phyloP scores from a whole-genome alignment of 1,140 invertebrate genomes.

The Drosophila busckii region DNA sequence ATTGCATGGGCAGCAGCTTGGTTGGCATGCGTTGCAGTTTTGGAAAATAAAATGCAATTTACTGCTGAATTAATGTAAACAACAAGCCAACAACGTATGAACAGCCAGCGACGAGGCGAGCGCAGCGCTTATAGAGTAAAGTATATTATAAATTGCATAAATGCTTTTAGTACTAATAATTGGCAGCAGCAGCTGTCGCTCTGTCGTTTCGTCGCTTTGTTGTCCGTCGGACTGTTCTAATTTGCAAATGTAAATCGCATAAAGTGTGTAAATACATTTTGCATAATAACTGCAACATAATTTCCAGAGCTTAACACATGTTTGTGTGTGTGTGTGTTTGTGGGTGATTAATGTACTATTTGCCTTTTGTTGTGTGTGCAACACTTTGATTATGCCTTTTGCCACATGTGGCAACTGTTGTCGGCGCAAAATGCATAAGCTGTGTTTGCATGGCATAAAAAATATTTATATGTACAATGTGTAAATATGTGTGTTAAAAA shows the following conservation, averaged over 20 bases:
- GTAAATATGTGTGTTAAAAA: no score
- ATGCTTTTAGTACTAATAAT: constrained; percentile 31
- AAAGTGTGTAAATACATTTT: constrained; percentile 11
- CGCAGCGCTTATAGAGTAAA: no score
- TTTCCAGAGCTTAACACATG: constrained; percentile 18
- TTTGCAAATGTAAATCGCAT: constrained; percentile 14
- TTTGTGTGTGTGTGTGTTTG: no score
- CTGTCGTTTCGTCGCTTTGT: neutral
- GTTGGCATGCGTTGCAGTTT: constrained; percentile 49
- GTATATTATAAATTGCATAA: constrained; percentile 13
- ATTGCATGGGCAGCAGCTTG: neutral
- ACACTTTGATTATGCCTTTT: constrained; percentile 10
- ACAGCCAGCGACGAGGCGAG: constrained; percentile 4
- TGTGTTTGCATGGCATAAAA: neutral
- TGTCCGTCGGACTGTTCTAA: neutral
- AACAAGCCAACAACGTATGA: constrained; percentile 42
- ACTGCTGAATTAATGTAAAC: constrained; percentile 63
- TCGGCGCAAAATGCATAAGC: neutral
- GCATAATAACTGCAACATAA: constrained; percentile 19
- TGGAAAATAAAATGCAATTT: constrained; percentile 48
- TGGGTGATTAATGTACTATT: constrained; percentile 29
- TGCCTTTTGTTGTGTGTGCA: constrained; percentile 20
- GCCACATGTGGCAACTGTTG: no score
- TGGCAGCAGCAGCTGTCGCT: constrained; percentile 6
- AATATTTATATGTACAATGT: no score